Base-by-base conservation (phyloP, 2,888 invertebrate species). In the Cotesia congregata region DNA sequence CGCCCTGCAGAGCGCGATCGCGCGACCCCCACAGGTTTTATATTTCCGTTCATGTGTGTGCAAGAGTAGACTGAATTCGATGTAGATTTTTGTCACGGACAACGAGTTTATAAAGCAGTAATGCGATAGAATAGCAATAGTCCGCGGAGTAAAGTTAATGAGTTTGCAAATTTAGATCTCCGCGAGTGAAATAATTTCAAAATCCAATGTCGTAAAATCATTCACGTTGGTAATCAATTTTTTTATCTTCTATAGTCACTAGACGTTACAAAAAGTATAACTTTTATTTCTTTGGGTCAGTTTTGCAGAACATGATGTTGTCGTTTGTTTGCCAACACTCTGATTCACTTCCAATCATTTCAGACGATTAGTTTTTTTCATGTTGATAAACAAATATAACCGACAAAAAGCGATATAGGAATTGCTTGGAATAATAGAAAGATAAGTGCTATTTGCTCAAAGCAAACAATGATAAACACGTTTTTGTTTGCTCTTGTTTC, bases 1-100 rank as follows among this genome's bases (percentile, higher is more conserved):
- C 80, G 70, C 81, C 83, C 79, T 78, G 80, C 41, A 60, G 80
- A 77, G 77, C 79, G 40, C 79, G 82, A 84, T 83, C 83, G 83
- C 80, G 82, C 81, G 80, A 82, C 76, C 78, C 77, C 81, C 39
- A 60, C 30, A 71, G 67, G 69, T 60, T 76, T 64, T 69, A 67
- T 64, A 65, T 75, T 40, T 17, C 30, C 30, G 30, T 30, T 30
- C 30, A 68, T 41, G 17, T 68, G 50, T 50, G 7, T 50, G 50
- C 50, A 50, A 50, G 7, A 50, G 12, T 50, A 50, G 9, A 50
- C 17, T 62, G 15, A 62, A 15, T 62, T 62, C 15, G 17, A 62
- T 15, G 17, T 17, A 15, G 62, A 62, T 20, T 62, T 50, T 50
- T 20, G 62, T 75, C 67, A 62, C 65, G 40, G 75, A 65, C 72